Evolutionary conservation across 2,797 vertebrate genomes (phyloP).

Genomic region (Serranus cabrilla): DNA sequence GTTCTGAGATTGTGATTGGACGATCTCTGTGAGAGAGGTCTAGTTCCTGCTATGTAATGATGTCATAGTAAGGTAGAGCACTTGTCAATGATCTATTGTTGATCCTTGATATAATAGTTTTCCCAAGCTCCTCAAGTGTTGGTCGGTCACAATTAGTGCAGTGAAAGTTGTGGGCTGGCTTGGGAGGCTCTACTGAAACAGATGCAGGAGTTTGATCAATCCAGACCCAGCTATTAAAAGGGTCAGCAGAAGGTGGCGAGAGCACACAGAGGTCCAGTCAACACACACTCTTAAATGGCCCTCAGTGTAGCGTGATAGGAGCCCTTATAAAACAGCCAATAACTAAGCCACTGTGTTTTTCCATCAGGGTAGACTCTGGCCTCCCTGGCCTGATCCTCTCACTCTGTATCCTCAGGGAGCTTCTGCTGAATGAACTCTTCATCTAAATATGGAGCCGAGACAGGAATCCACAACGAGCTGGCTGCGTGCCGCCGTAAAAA

Average conservation of each 20-base stretch:
- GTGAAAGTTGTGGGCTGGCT: neutral
- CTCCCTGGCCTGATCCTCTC: constrained; percentile 44
- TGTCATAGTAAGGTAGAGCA: no score
- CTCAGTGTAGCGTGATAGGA: constrained; percentile 35
- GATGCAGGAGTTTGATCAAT: constrained; percentile 1
- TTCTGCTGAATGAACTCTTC: constrained; percentile 64
- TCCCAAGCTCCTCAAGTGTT: neutral
- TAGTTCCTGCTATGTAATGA: no score
- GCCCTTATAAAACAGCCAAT: constrained; percentile 38
- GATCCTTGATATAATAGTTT: neutral
- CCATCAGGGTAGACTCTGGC: constrained; percentile 41
- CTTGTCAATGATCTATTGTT: neutral
- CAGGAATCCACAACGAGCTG: constrained; percentile 61
- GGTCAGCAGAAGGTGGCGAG: constrained; percentile 15
- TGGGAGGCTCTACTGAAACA: neutral
- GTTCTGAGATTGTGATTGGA: neutral
- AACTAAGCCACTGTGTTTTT: constrained; percentile 55
- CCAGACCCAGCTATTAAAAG: neutral
- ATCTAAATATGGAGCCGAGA: constrained; percentile 65
- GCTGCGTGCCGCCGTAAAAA: constrained; percentile 21
- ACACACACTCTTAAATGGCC: constrained; percentile 4
- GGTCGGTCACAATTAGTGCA: neutral
- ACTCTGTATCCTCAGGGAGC: constrained; percentile 47
- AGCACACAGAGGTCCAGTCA: constrained; percentile 32
- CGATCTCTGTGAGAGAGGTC: no score